Base-by-base conservation (phyloP, 2,888 invertebrate species). In the Coenonympha glycerion region DNA sequence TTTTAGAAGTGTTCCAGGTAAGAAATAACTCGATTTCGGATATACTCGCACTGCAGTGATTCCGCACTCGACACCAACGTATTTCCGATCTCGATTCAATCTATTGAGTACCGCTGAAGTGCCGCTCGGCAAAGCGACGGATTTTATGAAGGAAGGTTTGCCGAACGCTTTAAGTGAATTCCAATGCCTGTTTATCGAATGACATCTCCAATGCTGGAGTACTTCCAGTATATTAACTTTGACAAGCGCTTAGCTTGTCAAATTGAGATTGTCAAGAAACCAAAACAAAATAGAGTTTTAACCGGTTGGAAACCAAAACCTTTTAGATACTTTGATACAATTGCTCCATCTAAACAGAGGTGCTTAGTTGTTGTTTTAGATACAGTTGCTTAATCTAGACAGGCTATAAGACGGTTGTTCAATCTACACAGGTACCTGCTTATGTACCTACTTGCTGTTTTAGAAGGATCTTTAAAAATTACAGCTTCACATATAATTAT, bases 81-180 rank as follows among this genome's bases (percentile, higher is more conserved):
- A 47, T 50, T 53, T 53, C 50, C 50, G 39, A 45, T 47, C 41
- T 44, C 22, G 40, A 55, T 52, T 36, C 47, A 52, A 55, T 55
- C 44, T 52, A 48, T 53, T 48, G 44, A 45, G 40, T 34, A 18
- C 30, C 45, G 44, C 34, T 53, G 39, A 48, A 49, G 48, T 45
- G 45, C 33, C 44, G 47, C 31, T 21, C 47, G 37, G 34, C 34
- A 39, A 44, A 42, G 47, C 45, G 45, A 26, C 33, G 46, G 44
- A 22, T 45, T 44, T 49, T 49, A 49, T 45, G 49, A 49, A 44
- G 49, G 49, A 28, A 39, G 49, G 31, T 49, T 49, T 49, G 44
- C 16, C 37, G 37, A 44, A 45, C 11, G n/a, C 39, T 37, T 31
- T 34, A 44, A 45, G 44, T 39, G 49, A 44, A 49, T 39, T 49